Evolutionary conservation across 2,888 invertebrate species (phyloP), one percentile per base, ranked within the genome.

Genomic region (Catotricha subobsoleta): DNA sequence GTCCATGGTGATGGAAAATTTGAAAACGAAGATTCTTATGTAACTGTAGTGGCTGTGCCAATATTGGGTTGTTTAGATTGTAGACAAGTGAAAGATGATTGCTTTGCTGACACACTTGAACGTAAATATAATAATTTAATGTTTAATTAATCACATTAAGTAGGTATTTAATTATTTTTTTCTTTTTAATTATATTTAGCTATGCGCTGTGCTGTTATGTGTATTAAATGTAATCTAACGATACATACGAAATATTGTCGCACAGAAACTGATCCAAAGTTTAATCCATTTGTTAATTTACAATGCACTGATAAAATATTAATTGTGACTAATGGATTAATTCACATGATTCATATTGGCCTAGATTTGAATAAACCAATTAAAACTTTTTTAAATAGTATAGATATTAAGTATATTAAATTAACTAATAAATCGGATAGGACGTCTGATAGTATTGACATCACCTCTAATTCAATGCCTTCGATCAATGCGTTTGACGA

Each of bases 221-320:
- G 94, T 57, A 65, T 87, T 43, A 77, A 80, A 54, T 92, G 94
- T 59, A 87, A 90, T 55, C 77, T 90, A 50, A 87, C 90, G 36
- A 76, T 92, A 48, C 91, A 94, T 62, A 87, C 88, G 49, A 84
- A 83, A 56, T 88, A 90, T 59, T 84, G 86, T 55, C 78, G 87
- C 50, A 81, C 84, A n/a, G 76, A 81, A 34, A 84, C 87, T 39
- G 81, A 79, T 51, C 87, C 84, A 20, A 69, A 72, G 58, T 81
- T 81, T 52, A 74, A 76, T 50, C 76, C 78, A 0, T 70, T 71
- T 8, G 71, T 76, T 3, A 76, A 77, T 53, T 63, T 78, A 36
- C 74, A 75, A 8, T 76, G 76, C 52, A 73, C 74, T 39, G 76
- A 77, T 50, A 74, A 79, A 50, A 79, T 84, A 44, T 74, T 88